Conservation (phyloP, 2,888 invertebrate genomes). For the Ophraella communa region DNA sequence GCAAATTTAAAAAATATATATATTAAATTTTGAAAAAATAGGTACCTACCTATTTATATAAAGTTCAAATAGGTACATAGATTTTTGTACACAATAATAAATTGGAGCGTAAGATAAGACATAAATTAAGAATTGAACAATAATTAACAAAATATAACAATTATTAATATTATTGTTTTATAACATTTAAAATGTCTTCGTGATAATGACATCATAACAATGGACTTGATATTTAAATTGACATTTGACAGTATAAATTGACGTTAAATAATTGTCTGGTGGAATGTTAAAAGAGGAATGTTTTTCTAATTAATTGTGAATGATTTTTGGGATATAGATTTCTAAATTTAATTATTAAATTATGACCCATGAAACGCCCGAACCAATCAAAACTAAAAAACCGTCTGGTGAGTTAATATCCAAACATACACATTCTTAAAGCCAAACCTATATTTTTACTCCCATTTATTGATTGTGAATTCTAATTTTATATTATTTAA, state of each 20-base stretch:
- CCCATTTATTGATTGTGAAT: conserved; percentile 34
- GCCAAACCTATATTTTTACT: conserved; percentile 18
- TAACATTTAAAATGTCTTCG: no score
- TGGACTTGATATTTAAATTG: not conserved
- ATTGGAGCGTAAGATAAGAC: no score
- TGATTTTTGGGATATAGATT: not conserved
- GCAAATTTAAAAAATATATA: no score
- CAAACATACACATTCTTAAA: not conserved
- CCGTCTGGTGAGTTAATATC: conserved; percentile 46
- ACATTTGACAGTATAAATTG: not conserved
- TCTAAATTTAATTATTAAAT: not conserved
- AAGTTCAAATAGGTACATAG: no score
- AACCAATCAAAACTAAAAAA: conserved; percentile 46
- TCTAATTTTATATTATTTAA: conserved; percentile 15
- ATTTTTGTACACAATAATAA: no score
- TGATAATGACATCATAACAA: no score
- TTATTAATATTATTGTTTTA: no score
- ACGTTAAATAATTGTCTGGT: not conserved
- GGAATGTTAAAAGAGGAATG: no score
- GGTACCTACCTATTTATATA: no score
- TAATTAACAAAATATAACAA: no score
- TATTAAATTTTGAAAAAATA: no score
- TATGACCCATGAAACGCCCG: conserved; percentile 44
- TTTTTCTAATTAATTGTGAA: not conserved
- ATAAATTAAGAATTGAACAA: no score